Conservation (phyloP, 2,113 vertebrate genomes). For the Saguinus imperator region DNA sequence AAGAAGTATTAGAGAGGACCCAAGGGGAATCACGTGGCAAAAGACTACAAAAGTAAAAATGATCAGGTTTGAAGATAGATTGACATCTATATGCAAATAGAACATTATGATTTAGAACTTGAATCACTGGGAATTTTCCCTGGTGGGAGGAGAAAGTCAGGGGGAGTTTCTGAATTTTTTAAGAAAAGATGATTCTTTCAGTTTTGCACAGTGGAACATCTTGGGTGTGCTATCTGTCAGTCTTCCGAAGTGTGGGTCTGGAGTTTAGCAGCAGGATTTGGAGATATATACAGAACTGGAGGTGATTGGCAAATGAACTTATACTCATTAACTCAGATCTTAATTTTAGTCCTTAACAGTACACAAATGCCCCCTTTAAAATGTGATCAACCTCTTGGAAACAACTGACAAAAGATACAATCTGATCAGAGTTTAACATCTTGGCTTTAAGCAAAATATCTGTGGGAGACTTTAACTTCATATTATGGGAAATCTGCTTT, state of each 20-base stretch:
- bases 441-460: background rate
- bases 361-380: background rate
- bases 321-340: background rate
- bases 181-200: background rate
- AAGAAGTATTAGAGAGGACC: background rate
- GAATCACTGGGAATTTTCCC: background rate
- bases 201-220: background rate
- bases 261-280: background rate
- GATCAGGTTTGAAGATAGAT: background rate
- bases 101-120: background rate
- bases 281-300: background rate
- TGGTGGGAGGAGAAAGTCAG: background rate
- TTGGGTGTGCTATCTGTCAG: background rate
- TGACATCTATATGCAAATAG: background rate
- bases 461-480: background rate
- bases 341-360: background rate
- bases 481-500: constrained; percentile 20
- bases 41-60: background rate
- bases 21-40: background rate
- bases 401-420: background rate
- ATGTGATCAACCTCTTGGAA: background rate
- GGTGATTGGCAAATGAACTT: background rate
- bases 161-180: background rate
- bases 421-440: background rate
- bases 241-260: background rate